Percentiles rank a stretch among this genome's conserved stretches.
These are phyloP conservation scores for Odontamblyopus rebecca DNA, from an alignment of 2,797 vertebrate genomes.

Conservation along the genomic window DNA sequence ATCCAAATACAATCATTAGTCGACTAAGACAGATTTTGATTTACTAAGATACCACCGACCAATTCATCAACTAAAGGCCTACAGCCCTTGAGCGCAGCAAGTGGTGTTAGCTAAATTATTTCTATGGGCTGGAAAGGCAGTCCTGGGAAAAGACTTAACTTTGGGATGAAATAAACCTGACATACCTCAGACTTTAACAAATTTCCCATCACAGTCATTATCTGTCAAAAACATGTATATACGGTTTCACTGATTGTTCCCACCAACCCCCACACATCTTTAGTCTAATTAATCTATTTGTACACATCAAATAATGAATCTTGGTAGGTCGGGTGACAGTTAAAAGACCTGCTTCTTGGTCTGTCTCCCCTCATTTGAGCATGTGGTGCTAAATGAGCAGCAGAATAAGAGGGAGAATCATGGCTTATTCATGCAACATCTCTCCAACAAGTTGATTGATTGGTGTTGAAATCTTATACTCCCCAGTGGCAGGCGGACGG, in stretches of 20 bases:
- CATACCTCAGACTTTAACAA: neutral
- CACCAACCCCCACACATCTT: neutral
- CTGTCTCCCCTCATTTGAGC: conserved; percentile 2
- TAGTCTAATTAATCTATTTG: conserved; percentile 5
- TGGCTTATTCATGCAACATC: conserved; percentile 33
- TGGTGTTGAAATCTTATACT: conserved; percentile 42
- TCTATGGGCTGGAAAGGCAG: too few relatives aligned
- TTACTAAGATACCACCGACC: too few relatives aligned
- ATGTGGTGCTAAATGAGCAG: neutral
- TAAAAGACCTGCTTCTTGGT: neutral
- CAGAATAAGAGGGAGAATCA: conserved; percentile 13
- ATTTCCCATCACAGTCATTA: neutral
- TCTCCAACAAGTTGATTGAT: conserved; percentile 47
- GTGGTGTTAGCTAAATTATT: too few relatives aligned
- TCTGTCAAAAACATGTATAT: neutral
- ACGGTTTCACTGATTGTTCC: neutral
- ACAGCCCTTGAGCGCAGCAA: too few relatives aligned
- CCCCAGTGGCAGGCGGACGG: conserved; percentile 36
- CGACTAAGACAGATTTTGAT: too few relatives aligned
- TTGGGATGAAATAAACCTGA: too few relatives aligned
- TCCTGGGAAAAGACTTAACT: too few relatives aligned
- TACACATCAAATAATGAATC: conserved; percentile 9
- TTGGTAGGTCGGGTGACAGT: neutral
- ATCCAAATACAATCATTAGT: too few relatives aligned
- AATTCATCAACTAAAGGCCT: too few relatives aligned